These are phyloP conservation scores for Unio delphinus DNA, from an alignment of 2,888 invertebrate genomes.

Conservation along the genomic window DNA sequence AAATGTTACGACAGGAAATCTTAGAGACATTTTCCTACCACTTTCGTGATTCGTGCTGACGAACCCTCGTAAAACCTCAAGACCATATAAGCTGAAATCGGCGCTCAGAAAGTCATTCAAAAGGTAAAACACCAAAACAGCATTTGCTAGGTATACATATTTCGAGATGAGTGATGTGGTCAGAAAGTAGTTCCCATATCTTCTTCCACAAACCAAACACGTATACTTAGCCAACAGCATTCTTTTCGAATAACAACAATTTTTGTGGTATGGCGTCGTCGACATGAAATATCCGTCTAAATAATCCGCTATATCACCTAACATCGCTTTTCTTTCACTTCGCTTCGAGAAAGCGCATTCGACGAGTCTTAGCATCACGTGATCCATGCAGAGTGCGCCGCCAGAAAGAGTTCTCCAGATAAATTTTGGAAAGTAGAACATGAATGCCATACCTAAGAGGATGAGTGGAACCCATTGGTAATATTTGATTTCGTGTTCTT, in stretches of 20 bases:
- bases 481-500: slow-evolving; percentile 20
- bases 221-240: neutral
- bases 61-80: no score
- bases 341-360: neutral
- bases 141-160: slow-evolving; percentile 9
- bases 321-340: neutral
- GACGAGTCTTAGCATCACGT: neutral
- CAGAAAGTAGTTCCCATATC: slow-evolving; percentile 23
- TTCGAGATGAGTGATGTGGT: slow-evolving; percentile 9
- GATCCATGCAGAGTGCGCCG: slow-evolving; percentile 5
- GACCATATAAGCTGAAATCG: no score
- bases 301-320: no score
- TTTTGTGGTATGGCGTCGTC: no score
- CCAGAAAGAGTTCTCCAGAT: slow-evolving; percentile 24
- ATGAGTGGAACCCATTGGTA: slow-evolving; percentile 43
- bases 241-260: no score
- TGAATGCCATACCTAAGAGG: slow-evolving; percentile 25
- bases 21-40: no score
- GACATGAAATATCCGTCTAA: no score
- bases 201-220: slow-evolving; percentile 16
- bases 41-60: no score
- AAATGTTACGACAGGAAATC: no score
- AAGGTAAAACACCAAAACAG: slow-evolving; percentile 16
- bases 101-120: slow-evolving; percentile 21
- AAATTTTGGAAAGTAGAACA: slow-evolving; percentile 30